Conservation (phyloP, 1,140 invertebrate genomes). For the Ctenoplectra terminalis region DNA sequence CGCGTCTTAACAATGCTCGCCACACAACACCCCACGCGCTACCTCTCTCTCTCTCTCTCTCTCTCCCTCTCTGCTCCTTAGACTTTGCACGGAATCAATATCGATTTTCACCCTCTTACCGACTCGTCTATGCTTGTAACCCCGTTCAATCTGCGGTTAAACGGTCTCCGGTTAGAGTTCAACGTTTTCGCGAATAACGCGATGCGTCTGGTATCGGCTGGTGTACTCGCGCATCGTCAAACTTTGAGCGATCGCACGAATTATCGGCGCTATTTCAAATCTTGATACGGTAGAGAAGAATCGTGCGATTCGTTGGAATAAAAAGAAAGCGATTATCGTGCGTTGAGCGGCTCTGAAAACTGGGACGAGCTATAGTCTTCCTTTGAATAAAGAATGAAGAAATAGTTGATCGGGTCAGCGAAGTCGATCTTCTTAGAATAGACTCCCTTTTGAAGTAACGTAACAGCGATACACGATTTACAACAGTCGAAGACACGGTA, state of each 20-base stretch:
- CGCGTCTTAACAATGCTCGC: conserved; percentile 52
- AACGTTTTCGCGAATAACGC: neutral
- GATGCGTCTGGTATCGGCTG: neutral
- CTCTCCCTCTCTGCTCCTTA: neutral
- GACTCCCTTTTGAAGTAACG: neutral
- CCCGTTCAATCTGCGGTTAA: conserved; percentile 19
- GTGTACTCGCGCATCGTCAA: too few species aligned
- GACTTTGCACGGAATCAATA: conserved; percentile 18
- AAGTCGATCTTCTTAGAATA: neutral
- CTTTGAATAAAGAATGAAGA: neutral
- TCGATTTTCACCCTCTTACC: conserved; percentile 22
- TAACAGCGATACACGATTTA: neutral
- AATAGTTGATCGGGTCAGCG: neutral
- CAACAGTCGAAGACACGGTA: neutral
- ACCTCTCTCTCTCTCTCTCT: neutral
- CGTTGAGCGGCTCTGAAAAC: too few species aligned
- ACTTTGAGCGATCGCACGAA: too few species aligned
- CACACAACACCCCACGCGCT: neutral
- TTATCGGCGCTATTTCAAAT: too few species aligned
- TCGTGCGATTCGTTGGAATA: too few species aligned
- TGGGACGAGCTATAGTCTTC: too few species aligned
- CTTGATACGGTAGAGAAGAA: too few species aligned
- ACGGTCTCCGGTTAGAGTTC: neutral
- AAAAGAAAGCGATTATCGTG: too few species aligned
- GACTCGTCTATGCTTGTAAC: neutral